A percentile compares a stretch with the other conserved stretches of the same genome.
These are phyloP conservation scores for Pluvianellus socialis DNA, from an alignment of 2,113 vertebrate genomes.

Conservation along the genomic window DNA sequence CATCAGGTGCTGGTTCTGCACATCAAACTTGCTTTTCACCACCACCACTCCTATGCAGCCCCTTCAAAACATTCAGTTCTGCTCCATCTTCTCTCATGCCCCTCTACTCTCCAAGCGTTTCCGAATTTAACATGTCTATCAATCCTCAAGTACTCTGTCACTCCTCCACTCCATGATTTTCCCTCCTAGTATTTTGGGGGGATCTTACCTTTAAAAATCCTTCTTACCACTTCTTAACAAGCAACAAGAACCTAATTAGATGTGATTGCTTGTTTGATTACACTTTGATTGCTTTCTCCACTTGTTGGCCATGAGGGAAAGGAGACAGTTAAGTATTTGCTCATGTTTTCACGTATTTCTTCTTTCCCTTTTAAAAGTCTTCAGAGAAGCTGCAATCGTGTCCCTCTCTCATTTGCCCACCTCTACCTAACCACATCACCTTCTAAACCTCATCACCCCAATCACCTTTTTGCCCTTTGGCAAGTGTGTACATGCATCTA, in stretches of 20 bases:
- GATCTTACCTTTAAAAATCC: not conserved
- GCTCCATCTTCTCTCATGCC: not conserved
- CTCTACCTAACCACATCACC: not conserved
- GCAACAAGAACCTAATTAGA: not conserved
- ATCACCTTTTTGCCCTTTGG: not conserved
- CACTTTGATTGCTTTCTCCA: not conserved
- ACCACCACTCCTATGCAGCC: not conserved
- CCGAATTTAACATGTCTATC: not conserved
- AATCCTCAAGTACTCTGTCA: not conserved
- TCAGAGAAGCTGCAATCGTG: not conserved
- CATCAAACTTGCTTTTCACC: not conserved
- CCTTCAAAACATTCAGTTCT: not conserved
- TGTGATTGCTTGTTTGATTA: not conserved
- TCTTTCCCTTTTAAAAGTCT: not conserved
- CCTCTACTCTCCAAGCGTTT: not conserved
- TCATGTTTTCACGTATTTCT: not conserved
- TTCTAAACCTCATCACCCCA: not conserved
- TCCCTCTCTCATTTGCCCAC: not conserved
- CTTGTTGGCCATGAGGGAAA: not conserved
- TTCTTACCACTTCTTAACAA: not conserved
- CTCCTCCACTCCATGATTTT: not conserved
- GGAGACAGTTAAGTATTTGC: not conserved
- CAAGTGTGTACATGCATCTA: fast-evolving
- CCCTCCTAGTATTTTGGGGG: not conserved
- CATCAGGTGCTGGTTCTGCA: not conserved